phyloP scores from a whole-genome alignment of 1,140 invertebrate species.

The Leptopilina clavipes region DNA sequence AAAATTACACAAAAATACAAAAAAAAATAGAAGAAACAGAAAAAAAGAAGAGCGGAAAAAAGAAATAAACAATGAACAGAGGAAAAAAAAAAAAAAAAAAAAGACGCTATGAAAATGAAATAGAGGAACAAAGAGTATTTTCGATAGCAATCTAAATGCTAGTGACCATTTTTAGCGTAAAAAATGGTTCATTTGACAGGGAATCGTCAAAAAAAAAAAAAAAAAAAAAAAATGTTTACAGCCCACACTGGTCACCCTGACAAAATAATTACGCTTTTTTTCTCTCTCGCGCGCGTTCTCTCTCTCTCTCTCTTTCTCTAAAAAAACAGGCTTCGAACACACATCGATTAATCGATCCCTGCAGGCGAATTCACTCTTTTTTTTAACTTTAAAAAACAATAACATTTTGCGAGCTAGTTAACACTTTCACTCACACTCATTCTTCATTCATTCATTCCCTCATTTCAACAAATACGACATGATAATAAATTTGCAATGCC shows the following conservation, averaged over 20 bases:
- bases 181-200: slow-evolving; percentile 24
- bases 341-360: slow-evolving; percentile 57
- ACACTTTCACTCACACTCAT: slow-evolving; percentile 11
- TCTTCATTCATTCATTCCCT: slow-evolving; percentile 9
- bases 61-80: background rate
- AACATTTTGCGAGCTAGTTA: slow-evolving; percentile 22
- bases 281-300: no score
- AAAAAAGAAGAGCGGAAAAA: background rate
- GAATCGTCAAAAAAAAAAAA: slow-evolving; percentile 43
- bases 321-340: slow-evolving; percentile 63
- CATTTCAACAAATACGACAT: slow-evolving; percentile 7
- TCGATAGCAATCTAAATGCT: slow-evolving; percentile 38
- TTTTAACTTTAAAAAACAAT: slow-evolving; percentile 30
- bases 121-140: slow-evolving; percentile 34
- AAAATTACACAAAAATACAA: background rate
- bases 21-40: background rate
- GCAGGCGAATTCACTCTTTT: slow-evolving; percentile 47
- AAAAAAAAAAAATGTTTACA: slow-evolving; percentile 36
- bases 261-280: slow-evolving; percentile 55
- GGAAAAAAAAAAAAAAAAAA: background rate
- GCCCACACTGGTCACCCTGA: slow-evolving; percentile 52
- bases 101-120: slow-evolving; percentile 11
- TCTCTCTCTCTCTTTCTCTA: background rate
- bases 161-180: slow-evolving; percentile 11
- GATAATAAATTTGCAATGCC: slow-evolving; percentile 20